Conservation (phyloP, 1,140 invertebrate genomes). For the Drosophila saltans region DNA sequence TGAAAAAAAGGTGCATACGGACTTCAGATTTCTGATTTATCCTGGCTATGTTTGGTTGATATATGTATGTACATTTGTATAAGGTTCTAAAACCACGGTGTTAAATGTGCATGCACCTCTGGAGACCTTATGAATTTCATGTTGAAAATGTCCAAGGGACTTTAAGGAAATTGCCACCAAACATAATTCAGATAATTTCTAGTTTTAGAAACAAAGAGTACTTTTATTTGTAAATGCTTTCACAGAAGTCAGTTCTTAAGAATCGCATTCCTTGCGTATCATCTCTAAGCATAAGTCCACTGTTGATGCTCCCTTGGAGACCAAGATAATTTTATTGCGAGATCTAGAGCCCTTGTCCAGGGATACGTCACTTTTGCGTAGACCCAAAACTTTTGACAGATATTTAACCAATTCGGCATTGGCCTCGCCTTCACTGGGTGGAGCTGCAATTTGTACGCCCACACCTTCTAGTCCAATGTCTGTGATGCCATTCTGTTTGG, state of each 20-base stretch:
- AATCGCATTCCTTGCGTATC: slow-evolving; percentile 65
- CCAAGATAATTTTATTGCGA: slow-evolving; percentile 78
- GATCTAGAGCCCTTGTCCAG: slow-evolving; percentile 85
- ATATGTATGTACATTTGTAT: too few relatives aligned
- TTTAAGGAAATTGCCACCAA: too few relatives aligned
- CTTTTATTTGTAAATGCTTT: slow-evolving; percentile 20
- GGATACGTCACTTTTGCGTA: slow-evolving; percentile 88
- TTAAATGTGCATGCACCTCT: too few relatives aligned
- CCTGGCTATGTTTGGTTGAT: too few relatives aligned
- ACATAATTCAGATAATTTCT: too few relatives aligned
- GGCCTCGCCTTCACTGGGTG: slow-evolving; percentile 91
- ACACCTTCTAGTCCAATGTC: slow-evolving; percentile 84
- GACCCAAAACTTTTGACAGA: slow-evolving; percentile 86
- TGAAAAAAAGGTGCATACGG: too few relatives aligned
- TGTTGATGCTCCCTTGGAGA: slow-evolving; percentile 72
- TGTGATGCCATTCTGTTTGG: slow-evolving; percentile 89
- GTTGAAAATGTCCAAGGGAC: too few relatives aligned
- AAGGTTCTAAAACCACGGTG: too few relatives aligned
- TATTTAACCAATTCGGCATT: slow-evolving; percentile 90
- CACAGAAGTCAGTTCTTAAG: not conserved
- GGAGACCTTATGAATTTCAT: too few relatives aligned
- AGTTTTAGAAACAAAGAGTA: too few relatives aligned
- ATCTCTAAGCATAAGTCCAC: slow-evolving; percentile 54
- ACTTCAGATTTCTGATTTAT: too few relatives aligned
- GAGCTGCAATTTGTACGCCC: slow-evolving; percentile 89